phyloP scores from a whole-genome alignment of 2,113 vertebrate species.

The Monarcha castaneiventris region DNA sequence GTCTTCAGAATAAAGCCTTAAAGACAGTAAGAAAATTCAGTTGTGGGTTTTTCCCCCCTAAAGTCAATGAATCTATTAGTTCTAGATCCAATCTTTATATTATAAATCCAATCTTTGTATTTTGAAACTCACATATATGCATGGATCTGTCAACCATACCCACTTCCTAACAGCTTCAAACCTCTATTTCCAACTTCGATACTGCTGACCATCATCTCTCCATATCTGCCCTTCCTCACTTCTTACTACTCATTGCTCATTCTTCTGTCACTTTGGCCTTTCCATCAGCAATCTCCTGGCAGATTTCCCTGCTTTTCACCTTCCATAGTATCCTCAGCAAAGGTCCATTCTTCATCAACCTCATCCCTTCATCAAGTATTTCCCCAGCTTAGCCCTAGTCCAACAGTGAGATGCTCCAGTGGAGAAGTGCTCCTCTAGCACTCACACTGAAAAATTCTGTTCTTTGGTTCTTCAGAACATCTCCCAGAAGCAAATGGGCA shows the following conservation, averaged over 20 bases:
- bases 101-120: background rate
- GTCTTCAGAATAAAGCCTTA: background rate
- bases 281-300: background rate
- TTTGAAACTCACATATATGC: background rate
- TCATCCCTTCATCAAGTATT: background rate
- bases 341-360: background rate
- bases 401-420: background rate
- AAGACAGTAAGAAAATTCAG: background rate
- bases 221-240: background rate
- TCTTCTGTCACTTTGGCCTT: background rate
- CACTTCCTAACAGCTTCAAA: background rate
- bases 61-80: background rate
- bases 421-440: background rate
- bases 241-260: background rate
- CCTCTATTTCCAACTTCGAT: background rate
- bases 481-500: background rate
- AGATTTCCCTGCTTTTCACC: background rate
- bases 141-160: background rate
- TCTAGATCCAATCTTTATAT: background rate
- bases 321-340: background rate
- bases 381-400: background rate
- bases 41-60: accelerated
- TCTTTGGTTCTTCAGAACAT: background rate
- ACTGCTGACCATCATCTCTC: background rate
- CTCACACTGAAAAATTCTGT: background rate